A percentile compares a stretch with the other conserved stretches of the same genome.
Evolutionary conservation across 92 coral and sea anemone genomes (phyloP).

Genomic region (Umimayanthus chanpuru): DNA sequence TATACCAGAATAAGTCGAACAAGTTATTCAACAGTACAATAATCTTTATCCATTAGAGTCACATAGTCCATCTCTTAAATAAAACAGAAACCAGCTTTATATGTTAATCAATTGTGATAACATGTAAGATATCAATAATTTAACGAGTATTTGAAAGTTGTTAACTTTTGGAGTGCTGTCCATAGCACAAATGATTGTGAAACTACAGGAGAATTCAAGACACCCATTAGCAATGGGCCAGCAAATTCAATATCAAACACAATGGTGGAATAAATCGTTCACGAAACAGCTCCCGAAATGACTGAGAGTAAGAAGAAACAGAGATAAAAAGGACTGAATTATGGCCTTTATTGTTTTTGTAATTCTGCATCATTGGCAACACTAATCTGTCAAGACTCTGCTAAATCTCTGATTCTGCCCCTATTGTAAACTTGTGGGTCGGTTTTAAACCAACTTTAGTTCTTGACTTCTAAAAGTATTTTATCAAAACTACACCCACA

Average conservation of each 20-base stretch:
- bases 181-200: no score
- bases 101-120: slow-evolving; percentile 10
- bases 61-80: not conserved
- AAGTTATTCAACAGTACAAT: not conserved
- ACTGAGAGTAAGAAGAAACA: not conserved
- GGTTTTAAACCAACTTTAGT: not conserved
- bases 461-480: not conserved
- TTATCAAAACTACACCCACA: no score
- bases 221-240: not conserved
- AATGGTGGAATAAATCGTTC: not conserved
- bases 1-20: not conserved
- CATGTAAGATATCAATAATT: slow-evolving; percentile 1
- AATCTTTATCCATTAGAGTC: not conserved
- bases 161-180: not conserved
- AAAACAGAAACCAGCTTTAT: not conserved
- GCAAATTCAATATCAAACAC: not conserved
- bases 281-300: not conserved
- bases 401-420: not conserved
- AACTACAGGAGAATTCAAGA: not conserved
- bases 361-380: not conserved
- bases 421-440: not conserved
- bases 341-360: not conserved
- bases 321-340: not conserved
- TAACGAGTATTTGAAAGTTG: not conserved
- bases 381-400: not conserved